phyloP scores from a whole-genome alignment of 1,140 invertebrate species.

The Rhynchophorus ferrugineus region DNA sequence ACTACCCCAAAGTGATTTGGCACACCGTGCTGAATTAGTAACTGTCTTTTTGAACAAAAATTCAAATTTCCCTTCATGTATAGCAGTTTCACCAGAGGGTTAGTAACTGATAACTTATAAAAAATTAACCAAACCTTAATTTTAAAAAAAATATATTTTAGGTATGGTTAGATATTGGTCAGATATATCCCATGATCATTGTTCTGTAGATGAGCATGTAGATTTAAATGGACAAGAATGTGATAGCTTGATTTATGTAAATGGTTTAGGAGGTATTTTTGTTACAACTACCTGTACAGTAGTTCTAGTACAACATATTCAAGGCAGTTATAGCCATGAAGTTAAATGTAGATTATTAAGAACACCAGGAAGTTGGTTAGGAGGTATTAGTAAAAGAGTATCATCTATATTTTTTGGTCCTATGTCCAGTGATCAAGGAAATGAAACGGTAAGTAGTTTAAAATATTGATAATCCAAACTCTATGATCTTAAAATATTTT shows the following conservation, averaged over 20 bases:
- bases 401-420: slow-evolving; percentile 83
- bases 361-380: slow-evolving; percentile 76
- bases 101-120: not conserved
- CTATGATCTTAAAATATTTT: slow-evolving; percentile 30
- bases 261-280: slow-evolving; percentile 70
- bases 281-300: slow-evolving; percentile 88
- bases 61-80: slow-evolving; percentile 64
- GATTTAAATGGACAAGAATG: slow-evolving; percentile 82
- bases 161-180: slow-evolving; percentile 69
- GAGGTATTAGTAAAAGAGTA: slow-evolving; percentile 76
- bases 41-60: slow-evolving; percentile 56
- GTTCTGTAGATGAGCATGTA: slow-evolving; percentile 74
- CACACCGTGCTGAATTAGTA: slow-evolving; percentile 84
- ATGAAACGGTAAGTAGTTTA: slow-evolving; percentile 66
- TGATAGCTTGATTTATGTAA: slow-evolving; percentile 61
- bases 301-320: slow-evolving; percentile 62
- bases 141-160: slow-evolving; percentile 8
- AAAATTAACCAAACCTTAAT: not conserved
- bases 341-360: slow-evolving; percentile 65
- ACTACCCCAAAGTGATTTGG: slow-evolving; percentile 83
- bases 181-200: slow-evolving; percentile 78
- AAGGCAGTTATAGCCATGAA: slow-evolving; percentile 53
- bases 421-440: slow-evolving; percentile 57
- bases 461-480: too few species aligned
- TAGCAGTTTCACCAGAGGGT: slow-evolving; percentile 90